Evolutionary conservation across 1,140 invertebrate genomes (phyloP).

Genomic region (Arctopsyche grandis): DNA sequence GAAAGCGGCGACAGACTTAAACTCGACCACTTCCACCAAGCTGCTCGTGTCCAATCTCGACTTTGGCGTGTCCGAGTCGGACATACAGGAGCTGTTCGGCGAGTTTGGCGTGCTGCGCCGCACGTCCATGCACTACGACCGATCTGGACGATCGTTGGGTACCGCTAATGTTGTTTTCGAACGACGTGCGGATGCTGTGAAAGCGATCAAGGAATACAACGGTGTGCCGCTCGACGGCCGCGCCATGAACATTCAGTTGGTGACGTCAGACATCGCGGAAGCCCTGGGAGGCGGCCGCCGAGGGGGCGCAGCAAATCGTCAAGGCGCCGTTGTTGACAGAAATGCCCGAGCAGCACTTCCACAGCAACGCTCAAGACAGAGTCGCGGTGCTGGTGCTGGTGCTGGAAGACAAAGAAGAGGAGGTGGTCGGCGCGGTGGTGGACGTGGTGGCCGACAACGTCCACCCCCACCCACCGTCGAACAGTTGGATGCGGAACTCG

Average conservation of each 20-base stretch:
- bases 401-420: conserved; percentile 38
- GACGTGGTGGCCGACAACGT: conserved; percentile 66
- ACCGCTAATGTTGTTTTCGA: conserved; percentile 98
- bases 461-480: conserved; percentile 82
- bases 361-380: conserved; percentile 41
- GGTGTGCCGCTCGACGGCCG: conserved; percentile 95
- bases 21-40: conserved; percentile 76
- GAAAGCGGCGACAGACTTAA: conserved; percentile 68
- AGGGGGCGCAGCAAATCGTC: conserved; percentile 24
- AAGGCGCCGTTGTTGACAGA: neutral
- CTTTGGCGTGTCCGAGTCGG: conserved; percentile 95
- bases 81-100: conserved; percentile 96
- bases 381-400: conserved; percentile 21
- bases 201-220: conserved; percentile 98
- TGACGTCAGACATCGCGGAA: conserved; percentile 75
- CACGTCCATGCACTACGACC: conserved; percentile 96
- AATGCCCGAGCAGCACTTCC: conserved; percentile 39
- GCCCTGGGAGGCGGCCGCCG: conserved; percentile 57
- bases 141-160: conserved; percentile 90
- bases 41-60: conserved; percentile 95
- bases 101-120: conserved; percentile 95
- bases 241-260: conserved; percentile 94
- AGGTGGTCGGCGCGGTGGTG: conserved; percentile 59
- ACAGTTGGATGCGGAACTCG: conserved; percentile 93
- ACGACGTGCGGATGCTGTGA: conserved; percentile 88